Base-by-base conservation (phyloP, 2,888 invertebrate species). In the Mimumesa dahlbomi region DNA sequence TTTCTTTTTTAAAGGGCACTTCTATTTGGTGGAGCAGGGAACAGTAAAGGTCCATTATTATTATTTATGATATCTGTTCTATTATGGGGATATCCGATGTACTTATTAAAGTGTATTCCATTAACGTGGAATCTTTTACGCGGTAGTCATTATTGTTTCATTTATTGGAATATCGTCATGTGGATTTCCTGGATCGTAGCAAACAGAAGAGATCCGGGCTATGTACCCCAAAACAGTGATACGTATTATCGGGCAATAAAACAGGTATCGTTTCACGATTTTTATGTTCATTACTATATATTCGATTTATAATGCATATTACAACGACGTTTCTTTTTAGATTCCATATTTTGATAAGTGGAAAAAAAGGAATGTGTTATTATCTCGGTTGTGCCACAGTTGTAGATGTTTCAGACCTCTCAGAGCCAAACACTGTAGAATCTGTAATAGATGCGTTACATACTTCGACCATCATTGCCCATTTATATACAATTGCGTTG, bases 381-480 rank as follows among this genome's bases (percentile, higher is more conserved):
- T 96, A 42, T 95, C 95, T 18, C 91, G 96, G 54, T 90, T 98
- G 2, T 98, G 98, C 84, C 97, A 98, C 86, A 97, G 97, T 45
- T 98, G 97, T 85, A 93, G 96, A 57, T 96, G 96, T 81, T 91
- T 97, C 67, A 92, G 97, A 74, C 97, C 97, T 0, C 87, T 97
- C 34, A 92, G 97, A 86, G 96, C 97, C 4, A 97, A 97, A 88
- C 97, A 98, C 88, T 98, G 98, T 84, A 93, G 97, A 49, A 94
- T 97, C 56, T 98, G 97, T 90, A 97, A 97, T 87, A 93, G 96
- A 62, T 96, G 96, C 85, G 95, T 96, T 1, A 93, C 94, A 1
- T 96, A 97, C 88, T 97, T 97, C 85, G 97, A 98, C 88, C 97
- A 98, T 90, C 97, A 98, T 88, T 98, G 98, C 87, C 97, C 97